Evolutionary conservation across 2,113 vertebrate species (phyloP).

Genomic region (Hoplias malabaricus): DNA sequence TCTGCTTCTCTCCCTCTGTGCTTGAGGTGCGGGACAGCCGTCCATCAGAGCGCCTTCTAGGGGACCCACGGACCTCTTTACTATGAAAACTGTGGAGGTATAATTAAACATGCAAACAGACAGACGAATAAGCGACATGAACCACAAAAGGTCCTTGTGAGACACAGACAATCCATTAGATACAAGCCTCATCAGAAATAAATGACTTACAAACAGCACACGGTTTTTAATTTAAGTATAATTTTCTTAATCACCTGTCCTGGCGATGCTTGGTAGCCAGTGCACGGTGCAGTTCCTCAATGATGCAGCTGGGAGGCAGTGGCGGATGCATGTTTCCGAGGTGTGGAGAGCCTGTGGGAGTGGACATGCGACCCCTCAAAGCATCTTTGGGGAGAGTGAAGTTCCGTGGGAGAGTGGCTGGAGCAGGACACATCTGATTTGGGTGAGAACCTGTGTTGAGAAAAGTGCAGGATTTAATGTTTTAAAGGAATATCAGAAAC

Average conservation of each 20-base stretch:
- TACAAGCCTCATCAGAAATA: background rate
- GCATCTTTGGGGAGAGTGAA: conserved; percentile 77
- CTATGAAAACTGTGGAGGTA: conserved; percentile 79
- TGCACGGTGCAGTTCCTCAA: conserved; percentile 93
- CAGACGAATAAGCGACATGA: background rate
- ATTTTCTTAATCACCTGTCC: conserved; percentile 94
- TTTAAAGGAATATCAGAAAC: too few species aligned
- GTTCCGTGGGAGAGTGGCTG: conserved; percentile 77
- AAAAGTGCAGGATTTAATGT: background rate
- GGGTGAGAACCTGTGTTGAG: conserved; percentile 58
- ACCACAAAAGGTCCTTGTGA: background rate
- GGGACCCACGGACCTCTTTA: conserved; percentile 84
- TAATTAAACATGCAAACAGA: background rate
- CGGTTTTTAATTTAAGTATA: too few species aligned
- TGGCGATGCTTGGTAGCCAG: conserved; percentile 94
- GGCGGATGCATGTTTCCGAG: conserved; percentile 81
- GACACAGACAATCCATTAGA: background rate
- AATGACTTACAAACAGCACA: too few species aligned
- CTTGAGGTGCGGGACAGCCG: conserved; percentile 83
- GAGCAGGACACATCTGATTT: conserved; percentile 78
- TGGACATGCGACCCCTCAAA: conserved; percentile 81
- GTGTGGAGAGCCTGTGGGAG: conserved; percentile 89
- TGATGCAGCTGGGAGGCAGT: conserved; percentile 92
- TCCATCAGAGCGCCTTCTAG: conserved; percentile 82
- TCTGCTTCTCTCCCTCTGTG: conserved; percentile 73